Evolutionary conservation across 1,140 invertebrate genomes (phyloP).

Genomic region (Coenobita brevimanus): DNA sequence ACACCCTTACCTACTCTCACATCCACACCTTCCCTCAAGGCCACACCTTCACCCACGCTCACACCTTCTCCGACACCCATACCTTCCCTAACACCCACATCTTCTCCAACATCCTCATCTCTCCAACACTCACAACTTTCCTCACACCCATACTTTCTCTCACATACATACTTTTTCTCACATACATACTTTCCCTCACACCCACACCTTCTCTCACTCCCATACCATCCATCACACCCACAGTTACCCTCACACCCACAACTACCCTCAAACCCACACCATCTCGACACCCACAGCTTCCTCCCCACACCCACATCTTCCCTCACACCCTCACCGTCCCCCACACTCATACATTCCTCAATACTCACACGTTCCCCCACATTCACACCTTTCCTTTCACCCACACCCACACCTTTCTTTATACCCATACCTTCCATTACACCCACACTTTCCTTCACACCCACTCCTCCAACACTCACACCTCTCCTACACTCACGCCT

Average conservation of each 20-base stretch:
- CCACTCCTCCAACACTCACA: background rate
- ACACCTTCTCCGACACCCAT: slow-evolving; percentile 15
- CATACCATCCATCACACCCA: background rate
- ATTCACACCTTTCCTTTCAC: background rate
- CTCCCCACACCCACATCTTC: background rate
- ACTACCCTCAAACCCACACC: background rate
- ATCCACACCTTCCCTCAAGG: background rate
- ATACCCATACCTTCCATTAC: background rate
- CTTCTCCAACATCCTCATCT: slow-evolving; percentile 7
- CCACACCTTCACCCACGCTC: slow-evolving; percentile 7
- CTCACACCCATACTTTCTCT: background rate
- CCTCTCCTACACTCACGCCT: background rate
- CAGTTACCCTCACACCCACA: background rate
- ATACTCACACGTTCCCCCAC: background rate
- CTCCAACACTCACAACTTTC: background rate
- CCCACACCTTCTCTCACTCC: background rate
- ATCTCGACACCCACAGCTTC: background rate
- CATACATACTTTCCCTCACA: background rate
- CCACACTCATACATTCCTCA: background rate
- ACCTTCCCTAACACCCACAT: slow-evolving; percentile 6
- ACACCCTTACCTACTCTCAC: background rate
- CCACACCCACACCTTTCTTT: background rate
- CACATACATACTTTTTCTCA: background rate
- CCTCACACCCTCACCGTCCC: background rate
- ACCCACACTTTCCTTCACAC: background rate